Conservation (phyloP, 53 echinoderm and acorn worm species). For the Patiria pectinifera region DNA sequence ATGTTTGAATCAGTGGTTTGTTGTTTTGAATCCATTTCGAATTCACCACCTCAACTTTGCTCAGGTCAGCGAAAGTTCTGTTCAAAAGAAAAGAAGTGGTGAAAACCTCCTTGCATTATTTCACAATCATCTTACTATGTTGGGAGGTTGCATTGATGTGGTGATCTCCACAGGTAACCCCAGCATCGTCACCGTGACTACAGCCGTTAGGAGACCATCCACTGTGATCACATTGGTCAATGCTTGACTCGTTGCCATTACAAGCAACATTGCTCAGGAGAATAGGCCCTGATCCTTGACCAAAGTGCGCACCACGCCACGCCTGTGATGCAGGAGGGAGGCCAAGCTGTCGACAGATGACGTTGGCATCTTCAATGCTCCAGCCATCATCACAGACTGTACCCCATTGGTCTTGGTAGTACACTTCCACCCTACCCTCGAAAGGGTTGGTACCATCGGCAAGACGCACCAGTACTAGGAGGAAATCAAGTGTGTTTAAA, state of each 20-base stretch:
- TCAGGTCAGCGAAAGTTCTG: too few species aligned
- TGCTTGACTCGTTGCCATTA: conserved; percentile 40
- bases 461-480: conserved; percentile 18
- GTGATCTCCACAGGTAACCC: conserved; percentile 28
- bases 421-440: conserved; percentile 65
- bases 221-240: conserved; percentile 44
- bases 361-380: conserved; percentile 59
- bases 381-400: conserved; percentile 68
- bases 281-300: conserved; percentile 56
- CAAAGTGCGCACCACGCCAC: conserved; percentile 38
- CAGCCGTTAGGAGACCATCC: conserved; percentile 30
- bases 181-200: conserved; percentile 40
- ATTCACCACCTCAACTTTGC: too few species aligned
- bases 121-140: background rate
- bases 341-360: conserved; percentile 62
- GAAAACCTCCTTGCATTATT: too few species aligned
- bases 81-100: background rate
- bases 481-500: too few species aligned
- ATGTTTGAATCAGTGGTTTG: too few species aligned
- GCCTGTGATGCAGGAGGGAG: conserved; percentile 45
- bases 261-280: conserved; percentile 43
- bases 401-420: conserved; percentile 63
- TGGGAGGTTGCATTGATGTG: background rate
- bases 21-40: too few species aligned
- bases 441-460: conserved; percentile 38